These are phyloP conservation scores for Styela plicata DNA, from an alignment of 23 tunicate genomes.

Conservation along the genomic window DNA sequence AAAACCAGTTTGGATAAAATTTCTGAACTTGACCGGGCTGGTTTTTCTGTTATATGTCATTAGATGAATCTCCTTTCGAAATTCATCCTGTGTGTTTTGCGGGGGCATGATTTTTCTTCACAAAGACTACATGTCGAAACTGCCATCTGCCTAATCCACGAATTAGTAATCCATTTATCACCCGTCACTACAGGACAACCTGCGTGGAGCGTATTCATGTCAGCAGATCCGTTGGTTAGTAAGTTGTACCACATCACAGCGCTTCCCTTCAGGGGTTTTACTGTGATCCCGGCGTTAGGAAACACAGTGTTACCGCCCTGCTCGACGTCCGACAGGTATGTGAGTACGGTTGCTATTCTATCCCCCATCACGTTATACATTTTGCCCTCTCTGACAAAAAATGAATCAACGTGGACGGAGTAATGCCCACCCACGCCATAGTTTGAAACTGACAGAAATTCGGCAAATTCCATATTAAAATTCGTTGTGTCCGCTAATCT, in stretches of 20 bases:
- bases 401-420: not conserved
- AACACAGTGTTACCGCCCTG: slow-evolving; percentile 16
- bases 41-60: too few relatives aligned
- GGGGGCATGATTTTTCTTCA: not conserved
- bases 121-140: not conserved
- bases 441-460: not conserved
- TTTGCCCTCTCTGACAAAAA: not conserved
- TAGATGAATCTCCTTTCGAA: too few relatives aligned
- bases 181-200: slow-evolving; percentile 14
- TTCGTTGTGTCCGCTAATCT: not conserved
- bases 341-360: slow-evolving; percentile 16
- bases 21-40: too few relatives aligned
- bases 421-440: not conserved
- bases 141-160: slow-evolving; percentile 1
- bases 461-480: not conserved
- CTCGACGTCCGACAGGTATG: slow-evolving; percentile 8
- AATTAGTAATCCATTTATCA: slow-evolving; percentile 6
- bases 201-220: not conserved
- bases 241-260: slow-evolving; percentile 18
- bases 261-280: slow-evolving; percentile 8
- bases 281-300: not conserved
- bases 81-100: not conserved
- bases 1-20: too few relatives aligned
- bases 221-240: not conserved
- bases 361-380: not conserved